Base-by-base conservation (phyloP, 1,140 invertebrate species). In the Caenorhabditis tropicalis region DNA sequence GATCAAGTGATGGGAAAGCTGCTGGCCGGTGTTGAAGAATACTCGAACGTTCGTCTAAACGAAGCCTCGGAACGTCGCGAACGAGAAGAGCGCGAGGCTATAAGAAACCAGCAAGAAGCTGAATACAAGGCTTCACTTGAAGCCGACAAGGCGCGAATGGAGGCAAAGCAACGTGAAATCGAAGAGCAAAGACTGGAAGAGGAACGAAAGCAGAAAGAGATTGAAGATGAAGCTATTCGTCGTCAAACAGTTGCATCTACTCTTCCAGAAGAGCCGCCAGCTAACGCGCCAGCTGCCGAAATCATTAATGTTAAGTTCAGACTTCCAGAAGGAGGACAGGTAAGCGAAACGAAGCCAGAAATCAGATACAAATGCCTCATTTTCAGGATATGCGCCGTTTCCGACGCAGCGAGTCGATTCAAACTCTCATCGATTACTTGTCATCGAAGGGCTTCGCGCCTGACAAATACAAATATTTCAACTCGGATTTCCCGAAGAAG, bases 401-500 rank as follows among this genome's bases (percentile, higher is more conserved):
- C 84, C 84, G 79, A 5, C 48, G 31, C 1, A n/a, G 16, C 39
- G 84, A 85, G 1, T 15, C 29, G 0, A 81, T 85, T 16, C 39
- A 65, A n/a, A 53, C 81, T 19, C 21, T 85, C 3, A 33, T 49
- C 39, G 36, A 43, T 9, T 85, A 65, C 29, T 53, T 85, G 36
- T 46, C 46, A 16, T 85, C 84, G 19, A 82, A 85, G 24, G 84
- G 84, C 0, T 85, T 70, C 84, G 27, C 33, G 12, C 84, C 53
- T 15, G 80, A 85, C 31, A 51, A 82, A 36, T 85, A 43, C 24
- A 81, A 53, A 48, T 81, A 51, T n/a, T 74, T 85, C 53, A 85
- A 85, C 21, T 81, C 84, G 49, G 84, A 85, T 31, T 82, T 81
- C 43, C 84, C 84, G 36, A 85, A 85, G 24, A 85, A 85, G 49